Conservation (phyloP, 2,113 vertebrate species). For the Corvus moneduloides region DNA sequence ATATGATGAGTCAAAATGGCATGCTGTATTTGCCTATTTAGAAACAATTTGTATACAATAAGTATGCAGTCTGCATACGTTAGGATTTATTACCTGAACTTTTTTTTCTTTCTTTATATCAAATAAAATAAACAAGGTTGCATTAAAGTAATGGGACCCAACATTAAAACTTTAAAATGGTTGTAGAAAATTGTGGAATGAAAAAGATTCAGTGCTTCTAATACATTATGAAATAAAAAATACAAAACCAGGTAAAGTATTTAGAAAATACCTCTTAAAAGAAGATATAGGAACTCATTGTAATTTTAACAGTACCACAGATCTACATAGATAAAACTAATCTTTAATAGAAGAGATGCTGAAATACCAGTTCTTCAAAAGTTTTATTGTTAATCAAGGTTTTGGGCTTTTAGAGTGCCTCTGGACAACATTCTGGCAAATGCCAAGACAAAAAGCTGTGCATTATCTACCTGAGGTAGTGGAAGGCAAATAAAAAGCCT, state of each 20-base stretch:
- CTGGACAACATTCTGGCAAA: background rate
- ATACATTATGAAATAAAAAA: background rate
- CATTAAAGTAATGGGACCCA: background rate
- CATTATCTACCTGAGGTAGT: background rate
- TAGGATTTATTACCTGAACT: background rate
- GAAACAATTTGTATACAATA: background rate
- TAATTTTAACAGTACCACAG: background rate
- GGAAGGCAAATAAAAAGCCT: background rate
- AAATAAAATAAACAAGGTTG: background rate
- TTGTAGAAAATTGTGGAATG: background rate
- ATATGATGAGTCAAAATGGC: background rate
- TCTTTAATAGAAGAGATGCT: background rate
- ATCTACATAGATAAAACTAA: background rate
- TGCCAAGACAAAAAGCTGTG: background rate
- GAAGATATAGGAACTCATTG: background rate
- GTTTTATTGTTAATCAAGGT: background rate
- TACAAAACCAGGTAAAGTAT: background rate
- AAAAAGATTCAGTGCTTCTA: background rate
- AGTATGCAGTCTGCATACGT: background rate
- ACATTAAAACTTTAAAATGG: background rate
- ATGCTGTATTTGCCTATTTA: background rate
- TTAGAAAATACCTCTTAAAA: background rate
- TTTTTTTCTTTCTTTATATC: background rate
- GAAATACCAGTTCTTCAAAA: background rate
- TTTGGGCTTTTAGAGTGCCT: background rate